Percentiles rank a stretch among this genome's conserved stretches.
Conservation (phyloP, 2,888 invertebrate genomes). For the Watsonalla cultraria region DNA sequence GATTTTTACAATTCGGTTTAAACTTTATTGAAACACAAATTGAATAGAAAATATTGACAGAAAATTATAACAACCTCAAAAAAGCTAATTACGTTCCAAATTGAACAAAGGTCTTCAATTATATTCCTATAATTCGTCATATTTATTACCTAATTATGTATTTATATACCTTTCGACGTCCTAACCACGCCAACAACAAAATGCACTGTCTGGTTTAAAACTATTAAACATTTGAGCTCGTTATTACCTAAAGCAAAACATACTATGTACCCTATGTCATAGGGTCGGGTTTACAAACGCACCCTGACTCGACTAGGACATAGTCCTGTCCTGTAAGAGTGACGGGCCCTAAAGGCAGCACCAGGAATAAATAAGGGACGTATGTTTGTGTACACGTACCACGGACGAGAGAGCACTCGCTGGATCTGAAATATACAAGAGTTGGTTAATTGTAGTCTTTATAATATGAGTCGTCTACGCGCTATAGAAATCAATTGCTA, state of each 20-base stretch:
- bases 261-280: constrained; percentile 14
- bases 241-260: background rate
- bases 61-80: no score
- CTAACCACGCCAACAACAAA: background rate
- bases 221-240: background rate
- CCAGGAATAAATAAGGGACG: constrained; percentile 94
- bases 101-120: no score
- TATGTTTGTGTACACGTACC: constrained; percentile 95
- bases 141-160: no score
- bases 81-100: no score
- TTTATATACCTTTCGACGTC: no score
- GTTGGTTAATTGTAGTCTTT: no score
- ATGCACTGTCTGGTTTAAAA: background rate
- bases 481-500: no score
- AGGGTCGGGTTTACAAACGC: constrained; percentile 86
- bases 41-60: no score
- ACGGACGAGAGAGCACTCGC: constrained; percentile 92
- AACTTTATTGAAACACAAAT: no score
- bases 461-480: no score
- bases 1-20: no score
- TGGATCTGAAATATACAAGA: constrained; percentile 81
- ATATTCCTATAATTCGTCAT: no score
- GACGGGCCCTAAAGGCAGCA: constrained; percentile 93
- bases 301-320: constrained; percentile 96
- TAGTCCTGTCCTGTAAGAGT: constrained; percentile 95